Conservation (phyloP, 2,113 vertebrate genomes). For the Cheirogaleus medius region DNA sequence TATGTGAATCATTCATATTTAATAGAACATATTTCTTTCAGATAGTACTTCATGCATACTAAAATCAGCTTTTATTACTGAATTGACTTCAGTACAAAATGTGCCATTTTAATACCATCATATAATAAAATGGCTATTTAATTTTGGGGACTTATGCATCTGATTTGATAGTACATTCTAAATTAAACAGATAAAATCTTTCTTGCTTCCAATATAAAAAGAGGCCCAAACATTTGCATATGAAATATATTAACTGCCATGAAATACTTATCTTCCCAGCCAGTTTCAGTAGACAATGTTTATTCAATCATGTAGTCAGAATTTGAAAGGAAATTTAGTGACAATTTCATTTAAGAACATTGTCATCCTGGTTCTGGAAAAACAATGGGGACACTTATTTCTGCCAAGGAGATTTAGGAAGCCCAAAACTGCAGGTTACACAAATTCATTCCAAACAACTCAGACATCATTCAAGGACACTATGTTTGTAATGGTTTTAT, state of each 20-base stretch:
- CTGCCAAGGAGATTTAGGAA: slow-evolving; percentile 58
- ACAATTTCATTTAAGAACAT: slow-evolving; percentile 77
- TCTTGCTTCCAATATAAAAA: slow-evolving; percentile 59
- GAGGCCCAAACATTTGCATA: slow-evolving; percentile 70
- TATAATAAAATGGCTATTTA: slow-evolving; percentile 51
- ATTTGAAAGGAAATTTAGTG: slow-evolving; percentile 69
- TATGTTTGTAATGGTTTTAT: slow-evolving; percentile 6
- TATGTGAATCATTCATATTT: slow-evolving; percentile 12
- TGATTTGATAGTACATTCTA: slow-evolving; percentile 70
- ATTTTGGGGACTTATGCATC: not conserved
- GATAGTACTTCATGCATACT: not conserved
- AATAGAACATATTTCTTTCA: slow-evolving; percentile 22
- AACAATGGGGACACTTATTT: slow-evolving; percentile 53
- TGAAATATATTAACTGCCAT: slow-evolving; percentile 72
- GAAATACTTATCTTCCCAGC: slow-evolving; percentile 42
- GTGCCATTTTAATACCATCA: slow-evolving; percentile 61
- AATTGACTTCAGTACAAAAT: slow-evolving; percentile 57
- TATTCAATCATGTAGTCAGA: slow-evolving; percentile 58
- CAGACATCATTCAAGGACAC: slow-evolving; percentile 50
- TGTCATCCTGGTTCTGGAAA: slow-evolving; percentile 60
- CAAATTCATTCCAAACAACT: slow-evolving; percentile 59
- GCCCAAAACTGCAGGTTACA: slow-evolving; percentile 57
- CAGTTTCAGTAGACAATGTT: slow-evolving; percentile 51
- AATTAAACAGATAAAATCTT: slow-evolving; percentile 67
- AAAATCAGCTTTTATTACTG: slow-evolving; percentile 36